A percentile compares a stretch with the other conserved stretches of the same genome.
phyloP scores from a whole-genome alignment of 2,113 vertebrate species.

The Trochalopteron elliotii region DNA sequence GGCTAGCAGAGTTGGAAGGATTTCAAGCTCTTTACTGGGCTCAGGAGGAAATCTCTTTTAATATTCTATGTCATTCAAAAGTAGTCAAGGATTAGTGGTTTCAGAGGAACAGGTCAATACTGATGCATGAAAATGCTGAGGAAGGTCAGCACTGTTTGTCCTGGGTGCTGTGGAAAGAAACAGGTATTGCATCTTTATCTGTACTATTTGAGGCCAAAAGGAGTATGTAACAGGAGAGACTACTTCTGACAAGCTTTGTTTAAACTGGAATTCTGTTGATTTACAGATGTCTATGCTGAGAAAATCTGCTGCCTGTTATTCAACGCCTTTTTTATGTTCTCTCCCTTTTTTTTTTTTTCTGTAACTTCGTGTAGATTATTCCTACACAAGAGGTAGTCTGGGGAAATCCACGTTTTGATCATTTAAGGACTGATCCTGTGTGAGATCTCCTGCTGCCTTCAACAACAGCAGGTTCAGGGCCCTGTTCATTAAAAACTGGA shows the following conservation, averaged over 20 bases:
- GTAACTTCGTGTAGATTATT: neutral
- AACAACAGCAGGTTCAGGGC: neutral
- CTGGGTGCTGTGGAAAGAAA: neutral
- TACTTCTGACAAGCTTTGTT: neutral
- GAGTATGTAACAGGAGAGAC: neutral
- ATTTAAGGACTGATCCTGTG: neutral
- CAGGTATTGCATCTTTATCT: neutral
- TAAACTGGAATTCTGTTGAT: neutral
- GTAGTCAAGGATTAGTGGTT: conserved; percentile 52
- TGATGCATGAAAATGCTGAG: neutral
- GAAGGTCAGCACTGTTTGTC: conserved; percentile 18
- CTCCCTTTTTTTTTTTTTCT: neutral
- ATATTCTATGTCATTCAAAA: conserved; percentile 52
- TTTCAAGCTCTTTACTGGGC: conserved; percentile 58
- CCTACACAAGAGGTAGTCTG: neutral
- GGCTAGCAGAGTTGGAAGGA: conserved; percentile 28
- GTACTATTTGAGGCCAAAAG: neutral
- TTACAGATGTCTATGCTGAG: neutral
- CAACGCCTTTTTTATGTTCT: neutral
- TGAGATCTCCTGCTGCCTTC: neutral
- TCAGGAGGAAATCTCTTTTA: conserved; percentile 61
- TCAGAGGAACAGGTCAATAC: neutral
- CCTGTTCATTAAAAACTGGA: neutral
- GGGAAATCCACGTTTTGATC: neutral
- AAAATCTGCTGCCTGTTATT: neutral